Base-by-base conservation (phyloP, 2,888 invertebrate genomes). In the Endotricha flammealis region DNA sequence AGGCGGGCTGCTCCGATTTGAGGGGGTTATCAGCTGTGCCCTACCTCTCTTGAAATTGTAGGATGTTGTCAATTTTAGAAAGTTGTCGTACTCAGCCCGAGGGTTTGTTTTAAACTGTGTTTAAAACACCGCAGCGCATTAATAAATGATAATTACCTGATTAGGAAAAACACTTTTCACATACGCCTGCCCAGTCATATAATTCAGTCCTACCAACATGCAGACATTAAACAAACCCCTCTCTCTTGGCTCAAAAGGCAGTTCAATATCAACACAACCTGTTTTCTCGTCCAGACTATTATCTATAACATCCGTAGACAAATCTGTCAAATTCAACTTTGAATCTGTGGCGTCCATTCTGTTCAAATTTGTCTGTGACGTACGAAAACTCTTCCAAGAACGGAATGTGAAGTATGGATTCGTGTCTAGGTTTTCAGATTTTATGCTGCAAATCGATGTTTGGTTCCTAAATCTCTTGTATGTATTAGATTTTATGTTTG, bases 111-210 rank as follows among this genome's bases (percentile, higher is more conserved):
- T 22, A 3, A 22, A 22, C 9, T 7, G 10, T n/a, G n/a, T n/a
- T n/a, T n/a, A n/a, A n/a, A n/a, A n/a, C n/a, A n/a, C n/a, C n/a
- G n/a, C n/a, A n/a, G n/a, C n/a, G n/a, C n/a, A 4, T 14, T 2
- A 12, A 12, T 13, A 12, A 12, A 20, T 4, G 3, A 20, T 20
- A 2, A 87, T 87, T 58, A 92, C 92, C 77, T 90, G 86, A 44
- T 75, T 72, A 3, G 93, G 93, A 76, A 90, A 93, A 47, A 91
- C 91, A 47, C 88, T 90, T 62, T 92, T 93, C 37, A 93, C 90
- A 62, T 92, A 92, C 2, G 93, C 91, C 57, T 89, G 81, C 29
- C 90, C 90, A 0, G 87, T 88, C 74, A 90, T 89, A 53, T 89
- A 85, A 50, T 92, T 90, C 44, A 91, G 72, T 0, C 92, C 93